Evolutionary conservation across 2,888 invertebrate genomes (phyloP).

Genomic region (Cephus pygmeus): DNA sequence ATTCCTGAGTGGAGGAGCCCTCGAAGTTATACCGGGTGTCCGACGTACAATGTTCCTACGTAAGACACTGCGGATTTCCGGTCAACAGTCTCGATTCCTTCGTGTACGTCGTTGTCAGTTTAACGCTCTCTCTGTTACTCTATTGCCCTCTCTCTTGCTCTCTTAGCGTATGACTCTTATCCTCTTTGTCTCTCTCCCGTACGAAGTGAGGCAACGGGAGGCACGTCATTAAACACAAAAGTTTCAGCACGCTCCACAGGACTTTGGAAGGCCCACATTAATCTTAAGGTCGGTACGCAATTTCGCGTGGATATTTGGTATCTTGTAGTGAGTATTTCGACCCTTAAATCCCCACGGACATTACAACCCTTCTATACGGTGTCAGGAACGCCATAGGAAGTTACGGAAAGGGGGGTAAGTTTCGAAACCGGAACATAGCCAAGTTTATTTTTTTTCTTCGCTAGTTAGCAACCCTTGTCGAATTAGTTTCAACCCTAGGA

Average conservation of each 20-base stretch:
- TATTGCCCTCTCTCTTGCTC: background rate
- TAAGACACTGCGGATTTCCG: background rate
- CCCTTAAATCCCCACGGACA: background rate
- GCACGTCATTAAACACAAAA: conserved; percentile 3
- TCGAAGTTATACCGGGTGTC: background rate
- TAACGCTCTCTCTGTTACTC: background rate
- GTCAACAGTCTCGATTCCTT: background rate
- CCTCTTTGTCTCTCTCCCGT: conserved; percentile 10
- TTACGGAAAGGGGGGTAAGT: background rate
- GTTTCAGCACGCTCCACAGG: background rate
- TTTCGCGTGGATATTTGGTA: background rate
- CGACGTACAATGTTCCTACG: background rate
- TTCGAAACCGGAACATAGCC: background rate
- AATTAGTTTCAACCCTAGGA: background rate
- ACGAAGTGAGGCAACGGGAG: background rate
- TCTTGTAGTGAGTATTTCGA: background rate
- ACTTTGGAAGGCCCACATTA: background rate
- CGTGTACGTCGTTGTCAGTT: background rate
- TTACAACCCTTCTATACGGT: background rate
- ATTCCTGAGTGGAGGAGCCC: background rate
- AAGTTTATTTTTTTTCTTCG: background rate
- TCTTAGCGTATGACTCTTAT: conserved; percentile 2
- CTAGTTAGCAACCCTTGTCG: background rate
- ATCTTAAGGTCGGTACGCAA: background rate
- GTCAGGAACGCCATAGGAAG: background rate